Conservation (phyloP, 2,888 invertebrate genomes). For the Tetropium fuscum region DNA sequence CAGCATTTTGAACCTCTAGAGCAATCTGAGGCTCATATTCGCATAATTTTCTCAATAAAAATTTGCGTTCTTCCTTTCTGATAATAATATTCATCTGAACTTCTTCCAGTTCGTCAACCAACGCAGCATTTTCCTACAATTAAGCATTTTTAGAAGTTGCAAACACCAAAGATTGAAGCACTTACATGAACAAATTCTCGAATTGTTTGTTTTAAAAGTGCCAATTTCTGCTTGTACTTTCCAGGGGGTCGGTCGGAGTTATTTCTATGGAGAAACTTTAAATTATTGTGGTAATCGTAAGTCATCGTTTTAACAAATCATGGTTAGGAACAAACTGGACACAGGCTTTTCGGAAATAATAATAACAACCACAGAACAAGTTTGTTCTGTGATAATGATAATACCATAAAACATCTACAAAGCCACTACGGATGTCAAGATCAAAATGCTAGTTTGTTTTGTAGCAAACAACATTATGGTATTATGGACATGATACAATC, state of each 20-base stretch:
- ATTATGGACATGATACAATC: no score
- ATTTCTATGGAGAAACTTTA: conserved; percentile 19
- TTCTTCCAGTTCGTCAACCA: conserved; percentile 90
- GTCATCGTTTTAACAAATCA: conserved; percentile 22
- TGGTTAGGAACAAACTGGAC: no score
- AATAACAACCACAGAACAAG: no score
- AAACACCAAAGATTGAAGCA: conserved; percentile 42
- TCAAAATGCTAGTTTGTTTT: no score
- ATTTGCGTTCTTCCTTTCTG: conserved; percentile 86
- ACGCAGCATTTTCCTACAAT: conserved; percentile 84
- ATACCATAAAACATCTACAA: no score
- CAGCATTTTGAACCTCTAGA: conserved; percentile 61
- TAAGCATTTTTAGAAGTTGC: no score
- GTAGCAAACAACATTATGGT: no score
- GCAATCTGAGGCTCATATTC: conserved; percentile 71
- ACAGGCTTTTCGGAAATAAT: no score
- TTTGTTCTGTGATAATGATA: no score
- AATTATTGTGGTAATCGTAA: conserved; percentile 20
- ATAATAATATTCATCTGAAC: conserved; percentile 85
- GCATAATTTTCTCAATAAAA: conserved; percentile 80
- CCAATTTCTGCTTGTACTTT: conserved; percentile 74
- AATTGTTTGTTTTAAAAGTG: conserved; percentile 72
- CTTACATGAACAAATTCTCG: conserved; percentile 77
- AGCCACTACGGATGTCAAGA: no score
- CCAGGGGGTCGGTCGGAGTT: conserved; percentile 46